Evolutionary conservation across 2,888 invertebrate genomes (phyloP).

Genomic region (Caenorhabditis imperialis): DNA sequence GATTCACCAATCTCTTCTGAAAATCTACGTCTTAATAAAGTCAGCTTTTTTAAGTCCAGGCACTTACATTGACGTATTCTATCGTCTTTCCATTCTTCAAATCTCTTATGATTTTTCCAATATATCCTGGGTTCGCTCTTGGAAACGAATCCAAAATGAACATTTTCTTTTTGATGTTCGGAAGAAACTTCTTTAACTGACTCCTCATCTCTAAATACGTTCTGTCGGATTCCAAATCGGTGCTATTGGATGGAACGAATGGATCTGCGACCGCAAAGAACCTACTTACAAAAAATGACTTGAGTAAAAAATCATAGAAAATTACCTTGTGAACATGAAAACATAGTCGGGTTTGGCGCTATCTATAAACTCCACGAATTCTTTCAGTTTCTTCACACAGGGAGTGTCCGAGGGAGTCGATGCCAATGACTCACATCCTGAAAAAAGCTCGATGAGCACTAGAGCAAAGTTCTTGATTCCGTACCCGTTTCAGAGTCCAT

Average conservation of each 20-base stretch:
- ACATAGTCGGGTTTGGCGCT: constrained; percentile 15
- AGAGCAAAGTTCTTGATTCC: too few species aligned
- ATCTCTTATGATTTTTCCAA: background rate
- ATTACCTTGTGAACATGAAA: constrained; percentile 9
- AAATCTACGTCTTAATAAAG: too few species aligned
- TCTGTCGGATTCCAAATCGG: constrained; percentile 2
- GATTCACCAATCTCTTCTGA: too few species aligned
- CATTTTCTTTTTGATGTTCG: constrained; percentile 15
- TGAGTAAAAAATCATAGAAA: too few species aligned
- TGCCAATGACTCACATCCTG: background rate
- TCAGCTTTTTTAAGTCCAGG: too few species aligned
- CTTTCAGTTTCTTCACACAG: constrained; percentile 2
- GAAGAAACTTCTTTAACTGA: constrained; percentile 16
- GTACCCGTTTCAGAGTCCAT: background rate
- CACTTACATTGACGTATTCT: constrained; percentile 13
- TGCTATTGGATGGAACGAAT: constrained; percentile 1
- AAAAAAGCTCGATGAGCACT: background rate
- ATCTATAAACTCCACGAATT: constrained; percentile 5
- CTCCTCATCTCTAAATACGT: constrained; percentile 15
- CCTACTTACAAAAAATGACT: too few species aligned
- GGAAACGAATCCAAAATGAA: constrained; percentile 26
- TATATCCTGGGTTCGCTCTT: background rate
- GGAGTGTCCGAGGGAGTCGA: background rate
- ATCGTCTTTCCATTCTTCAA: constrained; percentile 4
- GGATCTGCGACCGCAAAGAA: constrained; percentile 2